Percentiles rank a stretch among this genome's conserved stretches.
phyloP scores from a whole-genome alignment of 2,888 invertebrate genomes.

The Scaeva pyrastri region DNA sequence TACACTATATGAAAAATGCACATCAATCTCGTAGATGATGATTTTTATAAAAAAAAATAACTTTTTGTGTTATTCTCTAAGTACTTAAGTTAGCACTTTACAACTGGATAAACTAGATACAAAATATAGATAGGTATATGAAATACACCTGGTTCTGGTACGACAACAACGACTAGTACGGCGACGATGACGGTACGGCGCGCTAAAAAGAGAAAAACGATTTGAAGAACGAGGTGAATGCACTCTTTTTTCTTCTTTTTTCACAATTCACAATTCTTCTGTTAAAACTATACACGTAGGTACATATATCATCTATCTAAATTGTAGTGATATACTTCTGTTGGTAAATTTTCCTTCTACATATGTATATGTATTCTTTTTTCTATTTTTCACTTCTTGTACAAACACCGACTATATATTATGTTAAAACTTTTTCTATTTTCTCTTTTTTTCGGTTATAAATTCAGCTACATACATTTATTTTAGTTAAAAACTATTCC shows the following conservation, averaged over 20 bases:
- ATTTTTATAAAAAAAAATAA: neutral
- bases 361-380: constrained; percentile 9
- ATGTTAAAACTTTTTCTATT: constrained; percentile 32
- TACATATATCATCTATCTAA: neutral
- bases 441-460: constrained; percentile 10
- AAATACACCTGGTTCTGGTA: constrained; percentile 65
- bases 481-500: neutral
- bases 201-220: constrained; percentile 75
- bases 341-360: constrained; percentile 7
- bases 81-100: constrained; percentile 70
- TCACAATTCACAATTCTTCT: constrained; percentile 68
- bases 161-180: constrained; percentile 47
- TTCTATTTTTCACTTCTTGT: constrained; percentile 42
- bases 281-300: constrained; percentile 23
- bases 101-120: constrained; percentile 73
- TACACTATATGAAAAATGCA: constrained; percentile 42
- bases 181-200: constrained; percentile 63
- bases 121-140: constrained; percentile 36
- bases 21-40: constrained; percentile 40
- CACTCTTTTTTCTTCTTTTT: constrained; percentile 68
- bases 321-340: neutral
- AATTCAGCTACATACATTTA: constrained; percentile 27
- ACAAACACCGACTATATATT: constrained; percentile 26
- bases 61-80: constrained; percentile 8
- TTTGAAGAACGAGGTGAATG: constrained; percentile 69